Evolutionary conservation across 2,888 invertebrate genomes (phyloP).

Genomic region (Pantelozetes paolii): DNA sequence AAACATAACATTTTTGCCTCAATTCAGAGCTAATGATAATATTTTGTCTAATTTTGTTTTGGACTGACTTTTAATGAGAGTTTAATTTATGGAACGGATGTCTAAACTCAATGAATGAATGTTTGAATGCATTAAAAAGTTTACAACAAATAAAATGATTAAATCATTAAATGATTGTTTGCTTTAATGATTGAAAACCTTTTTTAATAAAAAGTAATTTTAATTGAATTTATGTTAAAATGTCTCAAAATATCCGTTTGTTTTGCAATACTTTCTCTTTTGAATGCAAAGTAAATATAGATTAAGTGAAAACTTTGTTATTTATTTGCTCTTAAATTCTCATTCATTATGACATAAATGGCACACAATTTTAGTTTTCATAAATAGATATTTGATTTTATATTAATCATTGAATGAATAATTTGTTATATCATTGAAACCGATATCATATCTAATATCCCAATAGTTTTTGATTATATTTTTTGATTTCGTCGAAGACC

Average conservation of each 20-base stretch:
- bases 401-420: too few relatives aligned
- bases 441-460: constrained; percentile 35
- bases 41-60: not conserved
- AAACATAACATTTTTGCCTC: not conserved
- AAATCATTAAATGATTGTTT: too few relatives aligned
- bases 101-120: not conserved
- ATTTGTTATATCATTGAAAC: too few relatives aligned
- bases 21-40: not conserved
- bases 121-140: too few relatives aligned
- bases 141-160: too few relatives aligned
- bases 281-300: not conserved
- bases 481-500: constrained; percentile 41
- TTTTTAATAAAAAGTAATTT: too few relatives aligned
- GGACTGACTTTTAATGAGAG: not conserved
- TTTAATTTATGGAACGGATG: constrained; percentile 17
- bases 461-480: constrained; percentile 43
- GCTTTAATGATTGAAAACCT: too few relatives aligned
- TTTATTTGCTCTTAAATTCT: not conserved
- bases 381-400: not conserved
- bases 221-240: not conserved
- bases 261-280: not conserved
- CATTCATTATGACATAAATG: constrained; percentile 10
- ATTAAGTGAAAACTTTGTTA: not conserved
- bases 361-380: not conserved
- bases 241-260: constrained; percentile 1